Evolutionary conservation across 2,888 invertebrate genomes (phyloP), one percentile per base, ranked within the genome.

Genomic region (Limenitis camilla): DNA sequence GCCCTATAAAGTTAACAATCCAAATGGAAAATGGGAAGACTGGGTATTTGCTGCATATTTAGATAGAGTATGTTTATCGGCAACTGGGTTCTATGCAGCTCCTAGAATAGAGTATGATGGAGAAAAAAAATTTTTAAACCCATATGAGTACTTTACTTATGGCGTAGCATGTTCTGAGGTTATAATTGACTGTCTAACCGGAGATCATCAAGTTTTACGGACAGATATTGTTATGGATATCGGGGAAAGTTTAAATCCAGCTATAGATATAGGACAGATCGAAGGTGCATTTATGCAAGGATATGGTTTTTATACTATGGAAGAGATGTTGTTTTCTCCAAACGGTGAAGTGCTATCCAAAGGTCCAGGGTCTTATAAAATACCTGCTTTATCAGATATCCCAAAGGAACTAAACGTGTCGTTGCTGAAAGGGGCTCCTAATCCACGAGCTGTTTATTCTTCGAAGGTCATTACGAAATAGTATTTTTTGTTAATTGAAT

Each of bases 171-270:
- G 92, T 66, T 91, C 93, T 1, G 95, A 94, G 77, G 95, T 96
- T n/a, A 92, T 95, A 74, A 90, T 96, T 7, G 96, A 96, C 76
- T 94, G 94, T 64, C 81, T 96, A 33, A 96, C 95, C 28, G 96
- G 96, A 6, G 95, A 96, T 70, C 95, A 96, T 76, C 91, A 92
- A 79, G 92, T 96, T 1, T 71, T 94, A 27, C 88, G 92, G 65
- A 93, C 94, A 5, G 95, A 96, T 66, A 95, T 96, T 60, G 95
- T 96, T 0, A 96, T 96, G 96, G 96, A 96, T 81, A 82, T 96
- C 36, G 96, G 96, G 0, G 92, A 94, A 66, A 96, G 95, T 76
- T 78, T 96, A 50, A 96, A 96, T 76, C 96, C 96, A 1, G 96
- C 96, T 1, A 94, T 96, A 57, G 96, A 96, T 65, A 93, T 96